phyloP scores from a whole-genome alignment of 2,113 vertebrate genomes.

The Lepisosteus oculatus region DNA sequence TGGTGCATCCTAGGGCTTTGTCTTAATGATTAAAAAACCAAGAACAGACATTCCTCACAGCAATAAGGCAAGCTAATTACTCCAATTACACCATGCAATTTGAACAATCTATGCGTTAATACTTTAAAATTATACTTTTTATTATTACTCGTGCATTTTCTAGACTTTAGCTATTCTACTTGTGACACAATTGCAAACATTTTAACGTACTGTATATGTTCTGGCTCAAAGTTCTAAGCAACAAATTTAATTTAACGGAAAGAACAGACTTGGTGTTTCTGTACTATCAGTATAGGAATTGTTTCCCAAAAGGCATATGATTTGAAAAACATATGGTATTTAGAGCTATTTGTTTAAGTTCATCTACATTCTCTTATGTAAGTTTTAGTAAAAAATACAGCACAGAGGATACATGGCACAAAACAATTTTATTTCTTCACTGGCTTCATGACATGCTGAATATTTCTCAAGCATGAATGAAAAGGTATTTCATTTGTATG shows the following conservation, averaged over 20 bases:
- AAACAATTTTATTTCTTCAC: conserved; percentile 15
- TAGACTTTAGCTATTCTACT: too few species aligned
- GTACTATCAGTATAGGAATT: too few species aligned
- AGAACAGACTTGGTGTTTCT: too few species aligned
- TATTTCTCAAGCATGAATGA: conserved; percentile 8
- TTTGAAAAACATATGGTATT: too few species aligned
- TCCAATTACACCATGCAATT: background rate
- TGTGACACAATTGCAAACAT: too few species aligned
- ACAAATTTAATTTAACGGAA: too few species aligned
- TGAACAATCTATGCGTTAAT: background rate
- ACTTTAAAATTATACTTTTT: too few species aligned
- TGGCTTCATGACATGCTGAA: background rate
- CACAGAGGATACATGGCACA: background rate
- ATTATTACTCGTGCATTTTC: too few species aligned
- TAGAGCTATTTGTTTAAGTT: background rate
- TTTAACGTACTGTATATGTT: too few species aligned
- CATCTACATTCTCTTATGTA: background rate
- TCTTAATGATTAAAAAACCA: background rate
- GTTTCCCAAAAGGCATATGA: too few species aligned
- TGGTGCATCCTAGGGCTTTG: background rate
- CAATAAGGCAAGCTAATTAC: background rate
- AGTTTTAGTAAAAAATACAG: background rate
- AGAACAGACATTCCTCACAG: conserved; percentile 5
- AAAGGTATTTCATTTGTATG: conserved; percentile 1
- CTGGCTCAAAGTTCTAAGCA: too few species aligned